These are phyloP conservation scores for Trachelipus rathkii DNA, from an alignment of 1,140 invertebrate species.

Conservation along the genomic window DNA sequence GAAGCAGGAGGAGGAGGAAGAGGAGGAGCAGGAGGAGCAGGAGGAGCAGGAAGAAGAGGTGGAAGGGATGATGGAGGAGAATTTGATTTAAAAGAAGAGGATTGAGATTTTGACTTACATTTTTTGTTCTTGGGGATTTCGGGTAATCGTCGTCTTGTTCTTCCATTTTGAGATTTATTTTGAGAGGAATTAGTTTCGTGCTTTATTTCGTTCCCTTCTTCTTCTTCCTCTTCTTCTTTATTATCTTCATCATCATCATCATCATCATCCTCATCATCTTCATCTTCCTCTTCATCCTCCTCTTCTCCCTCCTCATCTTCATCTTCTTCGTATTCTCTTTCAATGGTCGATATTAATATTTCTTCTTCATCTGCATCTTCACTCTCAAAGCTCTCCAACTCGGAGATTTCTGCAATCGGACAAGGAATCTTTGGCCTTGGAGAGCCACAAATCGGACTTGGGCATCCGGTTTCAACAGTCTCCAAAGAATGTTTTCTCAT, in stretches of 20 bases:
- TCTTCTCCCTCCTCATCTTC: slow-evolving; percentile 19
- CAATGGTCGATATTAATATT: not conserved
- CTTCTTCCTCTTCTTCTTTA: not conserved
- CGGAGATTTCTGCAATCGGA: slow-evolving; percentile 9
- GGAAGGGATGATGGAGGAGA: not conserved
- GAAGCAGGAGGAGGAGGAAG: no score
- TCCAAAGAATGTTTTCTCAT: slow-evolving; percentile 8
- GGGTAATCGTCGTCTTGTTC: slow-evolving; percentile 25
- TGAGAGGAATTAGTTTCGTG: not conserved
- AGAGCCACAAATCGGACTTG: slow-evolving; percentile 26
- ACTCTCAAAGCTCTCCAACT: slow-evolving; percentile 19
- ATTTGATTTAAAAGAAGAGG: not conserved
- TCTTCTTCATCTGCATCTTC: slow-evolving; percentile 12
- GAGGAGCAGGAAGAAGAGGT: not conserved
- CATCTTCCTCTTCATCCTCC: not conserved
- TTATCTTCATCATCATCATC: not conserved
- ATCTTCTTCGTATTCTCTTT: slow-evolving; percentile 20
- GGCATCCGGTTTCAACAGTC: slow-evolving; percentile 21
- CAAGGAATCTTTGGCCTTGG: slow-evolving; percentile 19
- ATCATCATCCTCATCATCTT: not conserved
- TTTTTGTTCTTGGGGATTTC: slow-evolving; percentile 32
- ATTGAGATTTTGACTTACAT: slow-evolving; percentile 24
- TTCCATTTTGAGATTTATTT: no score
- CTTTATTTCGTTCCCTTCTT: slow-evolving; percentile 4
- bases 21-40: not conserved